Percentiles rank a stretch among this genome's conserved stretches.
These are phyloP conservation scores for Mesembrinibis cayennensis DNA, from an alignment of 2,113 vertebrate genomes.

Conservation along the genomic window DNA sequence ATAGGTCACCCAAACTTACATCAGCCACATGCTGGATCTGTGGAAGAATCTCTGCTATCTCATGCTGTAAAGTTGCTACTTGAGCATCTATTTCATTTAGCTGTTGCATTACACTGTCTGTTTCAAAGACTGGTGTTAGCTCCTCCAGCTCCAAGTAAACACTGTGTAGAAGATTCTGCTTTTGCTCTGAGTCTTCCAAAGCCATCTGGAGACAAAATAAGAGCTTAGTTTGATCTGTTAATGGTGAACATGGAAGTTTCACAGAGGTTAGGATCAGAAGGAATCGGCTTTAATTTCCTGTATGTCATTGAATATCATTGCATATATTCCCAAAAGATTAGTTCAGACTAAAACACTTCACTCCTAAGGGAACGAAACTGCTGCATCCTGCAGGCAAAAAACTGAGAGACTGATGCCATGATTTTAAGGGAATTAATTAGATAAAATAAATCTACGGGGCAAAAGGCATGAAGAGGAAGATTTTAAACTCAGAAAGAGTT, in stretches of 20 bases:
- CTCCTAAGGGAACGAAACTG: neutral
- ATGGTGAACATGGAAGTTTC: neutral
- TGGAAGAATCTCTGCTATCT: slow-evolving; percentile 79
- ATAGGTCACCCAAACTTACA: slow-evolving; percentile 75
- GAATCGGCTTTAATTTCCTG: neutral
- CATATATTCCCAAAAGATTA: neutral
- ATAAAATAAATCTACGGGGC: neutral
- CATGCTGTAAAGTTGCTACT: slow-evolving; percentile 79
- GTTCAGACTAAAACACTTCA: neutral
- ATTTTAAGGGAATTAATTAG: neutral
- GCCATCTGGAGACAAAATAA: slow-evolving; percentile 78
- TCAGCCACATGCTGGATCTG: slow-evolving; percentile 82
- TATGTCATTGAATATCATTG: neutral
- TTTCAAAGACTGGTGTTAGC: slow-evolving; percentile 82
- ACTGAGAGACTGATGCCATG: neutral
- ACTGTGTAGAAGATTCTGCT: slow-evolving; percentile 78
- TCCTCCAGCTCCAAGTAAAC: slow-evolving; percentile 80
- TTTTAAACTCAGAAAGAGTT: neutral
- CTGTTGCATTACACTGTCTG: slow-evolving; percentile 70
- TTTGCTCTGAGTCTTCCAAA: slow-evolving; percentile 88
- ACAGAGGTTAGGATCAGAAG: neutral
- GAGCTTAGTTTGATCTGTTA: neutral
- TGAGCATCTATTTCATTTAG: slow-evolving; percentile 73
- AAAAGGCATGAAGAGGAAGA: neutral
- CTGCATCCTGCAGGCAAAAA: neutral